Conservation (phyloP, 2,888 invertebrate species). For the Calephelis perditalis region DNA sequence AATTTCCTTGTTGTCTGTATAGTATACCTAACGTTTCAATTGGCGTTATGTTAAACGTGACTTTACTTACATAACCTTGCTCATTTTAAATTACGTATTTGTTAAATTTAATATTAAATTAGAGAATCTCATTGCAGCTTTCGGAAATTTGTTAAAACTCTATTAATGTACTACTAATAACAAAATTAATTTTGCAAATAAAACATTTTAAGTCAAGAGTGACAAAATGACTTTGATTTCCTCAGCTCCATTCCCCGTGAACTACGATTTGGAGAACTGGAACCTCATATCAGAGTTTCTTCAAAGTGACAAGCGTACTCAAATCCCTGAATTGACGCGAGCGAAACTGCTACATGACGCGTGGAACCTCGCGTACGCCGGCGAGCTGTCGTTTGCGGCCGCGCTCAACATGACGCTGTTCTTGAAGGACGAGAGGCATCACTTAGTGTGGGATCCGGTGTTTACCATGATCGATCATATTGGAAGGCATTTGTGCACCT, state of each 20-base stretch:
- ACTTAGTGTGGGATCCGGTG: conserved; percentile 89
- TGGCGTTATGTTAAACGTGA: too few species aligned
- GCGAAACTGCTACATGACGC: conserved; percentile 88
- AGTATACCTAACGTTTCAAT: too few species aligned
- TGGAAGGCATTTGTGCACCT: conserved; percentile 83
- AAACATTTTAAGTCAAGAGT: too few species aligned
- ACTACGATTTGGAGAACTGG: conserved; percentile 89
- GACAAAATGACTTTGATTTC: too few species aligned
- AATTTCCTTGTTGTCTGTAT: too few species aligned
- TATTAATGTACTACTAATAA: too few species aligned
- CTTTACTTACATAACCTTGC: too few species aligned
- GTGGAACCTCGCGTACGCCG: conserved; percentile 88
- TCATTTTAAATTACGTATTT: too few species aligned
- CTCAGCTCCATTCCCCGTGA: conserved; percentile 88
- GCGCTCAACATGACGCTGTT: conserved; percentile 90
- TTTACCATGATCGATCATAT: conserved; percentile 91
- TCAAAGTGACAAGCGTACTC: conserved; percentile 67
- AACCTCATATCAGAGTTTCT: conserved; percentile 82
- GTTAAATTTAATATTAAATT: too few species aligned
- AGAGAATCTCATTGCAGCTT: too few species aligned
- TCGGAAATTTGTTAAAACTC: too few species aligned
- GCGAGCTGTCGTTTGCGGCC: conserved; percentile 84
- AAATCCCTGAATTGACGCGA: conserved; percentile 84
- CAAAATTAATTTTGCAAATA: too few species aligned
- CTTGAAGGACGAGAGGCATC: conserved; percentile 83